Evolutionary conservation across 2,797 vertebrate genomes (phyloP).

Genomic region (Meriones psammophilus): DNA sequence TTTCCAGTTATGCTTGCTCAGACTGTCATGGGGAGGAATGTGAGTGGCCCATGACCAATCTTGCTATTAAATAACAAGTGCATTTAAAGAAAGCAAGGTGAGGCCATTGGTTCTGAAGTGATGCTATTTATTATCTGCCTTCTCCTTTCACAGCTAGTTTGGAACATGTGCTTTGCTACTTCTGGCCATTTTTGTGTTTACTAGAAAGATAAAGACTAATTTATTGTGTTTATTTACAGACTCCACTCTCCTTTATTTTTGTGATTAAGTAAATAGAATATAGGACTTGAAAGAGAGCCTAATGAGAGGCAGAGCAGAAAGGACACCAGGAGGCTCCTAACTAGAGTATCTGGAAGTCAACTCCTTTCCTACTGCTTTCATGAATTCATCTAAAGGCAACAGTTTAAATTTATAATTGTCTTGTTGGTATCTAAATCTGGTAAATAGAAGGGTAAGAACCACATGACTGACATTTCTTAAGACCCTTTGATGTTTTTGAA

Average conservation of each 20-base stretch:
- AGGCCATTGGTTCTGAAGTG: not conserved
- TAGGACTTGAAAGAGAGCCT: not conserved
- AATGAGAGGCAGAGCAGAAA: not conserved
- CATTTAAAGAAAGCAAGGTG: not conserved
- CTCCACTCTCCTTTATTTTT: not conserved
- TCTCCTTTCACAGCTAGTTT: not conserved
- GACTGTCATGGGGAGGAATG: no score
- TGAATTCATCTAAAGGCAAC: fast-evolving
- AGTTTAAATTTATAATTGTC: fast-evolving
- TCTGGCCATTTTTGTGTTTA: not conserved
- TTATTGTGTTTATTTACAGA: not conserved
- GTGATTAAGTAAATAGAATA: not conserved
- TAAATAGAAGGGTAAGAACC: no score
- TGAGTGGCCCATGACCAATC: not conserved
- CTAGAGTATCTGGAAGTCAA: not conserved
- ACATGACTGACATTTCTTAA: not conserved
- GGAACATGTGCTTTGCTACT: not conserved
- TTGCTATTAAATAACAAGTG: not conserved
- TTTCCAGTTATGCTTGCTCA: not conserved
- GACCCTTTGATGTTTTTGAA: not conserved
- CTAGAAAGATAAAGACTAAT: not conserved
- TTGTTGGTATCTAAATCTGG: not conserved
- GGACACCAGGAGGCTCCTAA: not conserved
- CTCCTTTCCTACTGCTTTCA: fast-evolving
- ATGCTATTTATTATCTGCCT: not conserved